Base-by-base conservation (phyloP, 2,113 vertebrate genomes). In the Odontesthes bonariensis region DNA sequence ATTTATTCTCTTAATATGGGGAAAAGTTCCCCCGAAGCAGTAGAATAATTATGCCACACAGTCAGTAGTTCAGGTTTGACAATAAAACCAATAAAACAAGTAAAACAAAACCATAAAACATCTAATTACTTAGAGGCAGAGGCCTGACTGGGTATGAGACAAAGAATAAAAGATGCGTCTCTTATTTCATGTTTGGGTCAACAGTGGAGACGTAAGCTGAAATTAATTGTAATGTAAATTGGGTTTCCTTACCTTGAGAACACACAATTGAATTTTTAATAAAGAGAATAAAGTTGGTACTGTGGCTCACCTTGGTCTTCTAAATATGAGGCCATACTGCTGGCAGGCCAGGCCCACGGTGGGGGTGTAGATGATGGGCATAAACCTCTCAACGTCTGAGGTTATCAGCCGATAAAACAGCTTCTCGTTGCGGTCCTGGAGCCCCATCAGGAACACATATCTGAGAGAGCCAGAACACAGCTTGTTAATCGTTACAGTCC, bases 301-400 rank as follows among this genome's bases (percentile, higher is more conserved):
- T 52, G 33, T 80, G 58, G 93, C 94, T 91, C 93, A 99, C 97
- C 97, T 96, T 75, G 97, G 97, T 91, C 96, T 96, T 86, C 93
- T 95, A 88, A 97, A 98, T 49, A 94, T 92, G 86, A 98, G 93
- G 74, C 97, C 96, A 6, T 99, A 99, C 5, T 95, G 96, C 47
- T 99, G 97, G 88, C 98, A 99, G 75, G 97, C 98, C 81, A 97
- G 91, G 47, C 98, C 98, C 73, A 99, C 97, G 0, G 95, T 98
- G 62, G 97, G 97, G 52, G 97, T 99, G 91, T 99, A 99, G 73
- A 99, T 96, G 80, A 98, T 95, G 56, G 98, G 98, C 98, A 99
- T 98, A 85, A 99, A 99, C 86, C 89, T 95, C 71, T 99, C 96
- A 16, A 98, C 93, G 85, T 99, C 95, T 74, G 96, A 99, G 47